phyloP scores from a whole-genome alignment of 2,797 vertebrate genomes.

The Chromobotia macracanthus region DNA sequence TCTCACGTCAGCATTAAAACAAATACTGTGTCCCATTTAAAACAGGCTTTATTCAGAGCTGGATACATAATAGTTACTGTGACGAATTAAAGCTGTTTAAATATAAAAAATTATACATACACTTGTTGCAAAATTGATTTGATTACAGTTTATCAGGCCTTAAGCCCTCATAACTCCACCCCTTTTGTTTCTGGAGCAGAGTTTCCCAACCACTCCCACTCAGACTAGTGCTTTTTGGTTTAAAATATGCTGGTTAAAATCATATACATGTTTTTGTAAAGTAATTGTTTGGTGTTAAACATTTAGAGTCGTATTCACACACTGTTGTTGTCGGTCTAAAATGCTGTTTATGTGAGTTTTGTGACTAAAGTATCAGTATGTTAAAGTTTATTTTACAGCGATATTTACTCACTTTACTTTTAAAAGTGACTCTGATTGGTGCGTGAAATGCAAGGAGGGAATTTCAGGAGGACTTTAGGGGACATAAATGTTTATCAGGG shows the following conservation, averaged over 20 bases:
- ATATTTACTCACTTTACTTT: slow-evolving; percentile 16
- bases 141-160: slow-evolving; percentile 39
- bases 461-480: background rate
- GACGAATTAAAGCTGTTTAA: no score
- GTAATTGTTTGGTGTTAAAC: background rate
- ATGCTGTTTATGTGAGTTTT: slow-evolving; percentile 8
- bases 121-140: background rate
- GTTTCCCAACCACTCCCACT: no score
- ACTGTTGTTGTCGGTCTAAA: slow-evolving; percentile 2
- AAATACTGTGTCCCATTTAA: background rate
- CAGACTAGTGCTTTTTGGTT: no score
- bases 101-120: background rate
- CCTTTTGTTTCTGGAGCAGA: no score
- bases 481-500: background rate
- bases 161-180: slow-evolving; percentile 29
- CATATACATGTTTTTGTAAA: slow-evolving; percentile 4
- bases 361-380: slow-evolving; percentile 17
- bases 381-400: background rate
- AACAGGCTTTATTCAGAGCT: no score
- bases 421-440: background rate
- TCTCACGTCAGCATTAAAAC: slow-evolving; percentile 50
- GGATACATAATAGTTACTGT: no score
- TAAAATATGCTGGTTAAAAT: slow-evolving; percentile 17
- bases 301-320: background rate
- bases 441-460: slow-evolving; percentile 7